Base-by-base conservation (phyloP, 2,888 invertebrate genomes). In the Pediacus dermestoides region DNA sequence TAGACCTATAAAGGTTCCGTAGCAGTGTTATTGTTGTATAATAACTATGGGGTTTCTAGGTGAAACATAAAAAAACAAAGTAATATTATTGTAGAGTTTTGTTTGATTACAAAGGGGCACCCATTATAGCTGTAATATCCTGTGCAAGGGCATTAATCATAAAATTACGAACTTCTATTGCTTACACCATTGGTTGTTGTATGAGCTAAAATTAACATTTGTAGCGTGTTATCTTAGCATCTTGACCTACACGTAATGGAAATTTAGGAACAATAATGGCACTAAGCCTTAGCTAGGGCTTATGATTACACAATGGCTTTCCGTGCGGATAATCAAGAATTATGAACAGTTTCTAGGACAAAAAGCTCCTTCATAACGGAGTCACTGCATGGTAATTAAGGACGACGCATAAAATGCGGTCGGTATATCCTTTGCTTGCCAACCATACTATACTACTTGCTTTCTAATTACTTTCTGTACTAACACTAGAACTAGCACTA, bases 291-390 rank as follows among this genome's bases (percentile, higher is more conserved):
- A 32, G 37, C 42, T 36, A 28, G 37, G 47, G 44, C 44, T 46
- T 46, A 37, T 42, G 49, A 49, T 49, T 49, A 49, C 44, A 49
- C 49, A 49, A 49, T 44, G 47, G 38, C 44, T 47, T 49, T 49
- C 49, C 46, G 42, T 44, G 44, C 40, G 49, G 49, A 50, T 50
- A 50, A 50, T 48, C 48, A 38, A 48, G 46, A 50, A 48, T 50
- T 50, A 50, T 48, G 46, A 48, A 46, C 44, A 38, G 44, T 43
- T 45, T 23, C 33, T 15, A 15, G 46, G 39, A 48, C 45, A 50
- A 50, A 41, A 41, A 41, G 37, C 39, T 31, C 36, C 35, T 37
- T 32, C 12, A 26, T 27, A 22, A 6, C 9, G 32, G 6, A 22
- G 13, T 33, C n/a, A 23, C 15, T 35, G 16, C 21, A 28, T 32